phyloP scores from a whole-genome alignment of 1,140 invertebrate genomes.

The Tribolium castaneum region DNA sequence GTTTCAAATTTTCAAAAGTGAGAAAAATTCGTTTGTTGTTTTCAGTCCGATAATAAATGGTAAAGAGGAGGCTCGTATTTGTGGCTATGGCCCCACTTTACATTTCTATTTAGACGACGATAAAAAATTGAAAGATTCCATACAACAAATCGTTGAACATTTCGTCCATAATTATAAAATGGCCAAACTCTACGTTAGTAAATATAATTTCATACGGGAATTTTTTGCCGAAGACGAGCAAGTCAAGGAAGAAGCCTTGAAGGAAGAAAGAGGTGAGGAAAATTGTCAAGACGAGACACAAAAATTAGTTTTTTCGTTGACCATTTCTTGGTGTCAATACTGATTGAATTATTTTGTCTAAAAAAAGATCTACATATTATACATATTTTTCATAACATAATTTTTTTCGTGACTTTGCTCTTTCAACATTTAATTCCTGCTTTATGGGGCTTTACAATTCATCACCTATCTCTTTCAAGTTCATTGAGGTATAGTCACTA shows the following conservation, averaged over 20 bases:
- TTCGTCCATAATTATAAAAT: conserved; percentile 71
- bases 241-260: conserved; percentile 67
- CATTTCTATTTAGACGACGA: conserved; percentile 75
- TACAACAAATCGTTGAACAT: conserved; percentile 66
- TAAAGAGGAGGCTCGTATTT: conserved; percentile 75
- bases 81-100: conserved; percentile 74
- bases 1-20: not conserved
- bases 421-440: too few relatives aligned
- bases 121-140: conserved; percentile 68
- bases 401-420: too few relatives aligned
- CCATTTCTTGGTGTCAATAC: too few relatives aligned
- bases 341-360: too few relatives aligned
- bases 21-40: too few relatives aligned
- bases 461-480: too few relatives aligned
- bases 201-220: conserved; percentile 74
- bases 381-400: too few relatives aligned
- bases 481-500: too few relatives aligned
- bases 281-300: not conserved
- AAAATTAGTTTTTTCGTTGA: too few relatives aligned
- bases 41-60: conserved; percentile 79
- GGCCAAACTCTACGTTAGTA: conserved; percentile 72
- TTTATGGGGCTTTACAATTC: too few relatives aligned
- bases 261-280: conserved; percentile 57
- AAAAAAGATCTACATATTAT: too few relatives aligned
- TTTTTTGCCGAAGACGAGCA: conserved; percentile 79